These are phyloP conservation scores for Ophioninae sp. DNA, from an alignment of 2,888 invertebrate genomes.

Conservation along the genomic window DNA sequence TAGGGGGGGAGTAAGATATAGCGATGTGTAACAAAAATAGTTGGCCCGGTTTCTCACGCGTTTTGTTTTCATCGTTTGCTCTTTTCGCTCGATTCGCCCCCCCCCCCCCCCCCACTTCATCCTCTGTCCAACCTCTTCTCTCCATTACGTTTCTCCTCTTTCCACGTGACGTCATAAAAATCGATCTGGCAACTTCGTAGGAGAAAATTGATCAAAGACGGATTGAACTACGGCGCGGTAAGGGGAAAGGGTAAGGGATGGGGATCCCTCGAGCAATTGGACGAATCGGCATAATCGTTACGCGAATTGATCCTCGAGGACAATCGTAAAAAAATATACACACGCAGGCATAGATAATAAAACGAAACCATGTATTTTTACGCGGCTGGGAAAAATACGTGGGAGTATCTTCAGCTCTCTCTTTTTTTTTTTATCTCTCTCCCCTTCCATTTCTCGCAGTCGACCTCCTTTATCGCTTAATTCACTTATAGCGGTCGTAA, in stretches of 20 bases:
- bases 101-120: not conserved
- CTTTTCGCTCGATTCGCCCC: not conserved
- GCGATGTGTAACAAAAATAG: constrained; percentile 56
- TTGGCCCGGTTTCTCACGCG: constrained; percentile 60
- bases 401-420: constrained; percentile 21
- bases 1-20: constrained; percentile 27
- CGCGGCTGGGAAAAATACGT: constrained; percentile 45
- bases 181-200: constrained; percentile 5
- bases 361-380: constrained; percentile 35
- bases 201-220: constrained; percentile 17
- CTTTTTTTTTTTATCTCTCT: not conserved
- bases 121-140: too few relatives aligned
- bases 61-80: constrained; percentile 34
- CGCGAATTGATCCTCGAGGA: constrained; percentile 11
- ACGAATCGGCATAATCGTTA: constrained; percentile 38
- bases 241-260: not conserved
- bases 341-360: constrained; percentile 34
- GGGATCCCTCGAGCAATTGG: constrained; percentile 21
- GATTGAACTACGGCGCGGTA: constrained; percentile 4
- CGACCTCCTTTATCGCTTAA: too few relatives aligned
- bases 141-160: not conserved
- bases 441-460: not conserved
- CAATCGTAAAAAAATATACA: constrained; percentile 30
- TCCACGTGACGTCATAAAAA: constrained; percentile 24
- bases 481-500: too few relatives aligned